Conservation (phyloP, 1,140 invertebrate genomes). For the Lethrus apterus region DNA sequence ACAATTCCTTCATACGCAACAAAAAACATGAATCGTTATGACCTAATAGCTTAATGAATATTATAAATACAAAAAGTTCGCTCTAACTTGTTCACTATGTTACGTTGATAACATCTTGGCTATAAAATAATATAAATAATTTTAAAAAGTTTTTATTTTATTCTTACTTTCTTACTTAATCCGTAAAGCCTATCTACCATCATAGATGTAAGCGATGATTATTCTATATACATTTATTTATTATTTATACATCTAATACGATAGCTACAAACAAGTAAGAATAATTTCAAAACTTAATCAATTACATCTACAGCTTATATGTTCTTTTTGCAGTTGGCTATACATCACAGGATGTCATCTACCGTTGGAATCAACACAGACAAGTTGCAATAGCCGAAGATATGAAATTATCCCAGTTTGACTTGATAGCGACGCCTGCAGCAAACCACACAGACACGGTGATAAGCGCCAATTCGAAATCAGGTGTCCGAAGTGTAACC, state of each 20-base stretch:
- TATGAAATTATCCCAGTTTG: slow-evolving; percentile 81
- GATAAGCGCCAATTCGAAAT: slow-evolving; percentile 29
- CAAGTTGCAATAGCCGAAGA: slow-evolving; percentile 74
- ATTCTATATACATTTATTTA: too few relatives aligned
- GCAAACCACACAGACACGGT: slow-evolving; percentile 59
- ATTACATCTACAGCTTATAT: background rate
- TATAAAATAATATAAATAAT: too few relatives aligned
- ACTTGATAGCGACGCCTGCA: slow-evolving; percentile 69
- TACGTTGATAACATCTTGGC: too few relatives aligned
- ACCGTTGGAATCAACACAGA: slow-evolving; percentile 70
- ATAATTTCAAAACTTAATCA: background rate
- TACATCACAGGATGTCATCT: slow-evolving; percentile 71
- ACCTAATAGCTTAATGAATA: too few relatives aligned
- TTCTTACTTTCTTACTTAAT: background rate
- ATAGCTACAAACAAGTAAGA: background rate
- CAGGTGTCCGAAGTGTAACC: slow-evolving; percentile 23
- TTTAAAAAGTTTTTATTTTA: too few relatives aligned
- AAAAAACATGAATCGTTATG: too few relatives aligned
- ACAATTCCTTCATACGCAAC: too few relatives aligned
- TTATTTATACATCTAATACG: too few relatives aligned
- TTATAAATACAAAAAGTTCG: too few relatives aligned
- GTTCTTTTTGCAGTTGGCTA: slow-evolving; percentile 64
- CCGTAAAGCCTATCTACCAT: background rate
- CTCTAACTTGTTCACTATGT: too few relatives aligned
- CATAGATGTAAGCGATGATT: background rate